Percentiles rank a stretch among this genome's conserved stretches.
Evolutionary conservation across 2,888 invertebrate genomes (phyloP).

Genomic region (Noctua janthina): DNA sequence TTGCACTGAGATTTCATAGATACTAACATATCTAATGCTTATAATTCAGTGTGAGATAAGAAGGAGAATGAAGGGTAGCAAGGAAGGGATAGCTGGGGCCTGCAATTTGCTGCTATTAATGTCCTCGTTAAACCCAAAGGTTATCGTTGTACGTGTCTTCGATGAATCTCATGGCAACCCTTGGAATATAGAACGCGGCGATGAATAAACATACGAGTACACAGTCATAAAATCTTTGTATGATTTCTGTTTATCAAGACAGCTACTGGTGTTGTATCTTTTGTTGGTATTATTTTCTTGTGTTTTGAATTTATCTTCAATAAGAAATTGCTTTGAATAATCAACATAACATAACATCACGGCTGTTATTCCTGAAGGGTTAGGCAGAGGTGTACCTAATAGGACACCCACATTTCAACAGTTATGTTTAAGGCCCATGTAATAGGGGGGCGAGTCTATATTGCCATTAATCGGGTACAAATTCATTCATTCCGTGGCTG

Average conservation of each 20-base stretch:
- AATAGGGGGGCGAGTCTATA: no score
- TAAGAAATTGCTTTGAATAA: not conserved
- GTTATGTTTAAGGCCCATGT: no score
- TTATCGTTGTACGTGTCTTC: conserved; percentile 58
- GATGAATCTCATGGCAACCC: conserved; percentile 41
- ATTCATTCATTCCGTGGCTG: no score
- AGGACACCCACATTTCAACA: no score
- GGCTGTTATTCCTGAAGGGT: no score
- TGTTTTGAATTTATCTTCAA: not conserved
- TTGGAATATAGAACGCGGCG: conserved; percentile 26
- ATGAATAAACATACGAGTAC: conserved; percentile 6
- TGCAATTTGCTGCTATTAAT: conserved; percentile 58
- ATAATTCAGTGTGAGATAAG: conserved; percentile 39
- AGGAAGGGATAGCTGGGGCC: conserved; percentile 37
- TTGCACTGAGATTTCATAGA: conserved; percentile 9
- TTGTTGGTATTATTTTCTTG: no score
- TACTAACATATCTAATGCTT: conserved; percentile 34
- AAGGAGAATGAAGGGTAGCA: conserved; percentile 22
- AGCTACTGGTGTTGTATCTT: conserved; percentile 18
- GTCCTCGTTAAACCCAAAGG: conserved; percentile 58
- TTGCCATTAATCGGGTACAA: no score
- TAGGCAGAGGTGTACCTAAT: no score
- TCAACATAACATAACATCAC: not conserved
- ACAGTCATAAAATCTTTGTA: conserved; percentile 30
- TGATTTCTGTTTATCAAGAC: conserved; percentile 15